Percentiles rank a stretch among this genome's conserved stretches.
Evolutionary conservation across 2,797 vertebrate species (phyloP).

Genomic region (Chloroceryle amazona): DNA sequence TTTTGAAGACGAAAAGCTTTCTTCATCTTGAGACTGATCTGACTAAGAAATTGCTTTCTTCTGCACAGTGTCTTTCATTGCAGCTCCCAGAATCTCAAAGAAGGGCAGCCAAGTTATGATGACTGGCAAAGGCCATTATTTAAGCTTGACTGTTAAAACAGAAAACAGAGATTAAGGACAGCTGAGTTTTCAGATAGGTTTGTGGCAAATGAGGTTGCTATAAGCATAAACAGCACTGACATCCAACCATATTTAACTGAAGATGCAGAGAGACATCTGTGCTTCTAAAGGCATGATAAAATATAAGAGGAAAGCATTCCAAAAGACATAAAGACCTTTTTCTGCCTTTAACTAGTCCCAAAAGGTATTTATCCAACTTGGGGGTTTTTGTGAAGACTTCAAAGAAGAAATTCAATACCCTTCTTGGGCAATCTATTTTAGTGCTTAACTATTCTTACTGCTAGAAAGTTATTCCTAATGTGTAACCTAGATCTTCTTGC

Average conservation of each 20-base stretch:
- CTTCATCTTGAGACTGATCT: not conserved
- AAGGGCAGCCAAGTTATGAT: not conserved
- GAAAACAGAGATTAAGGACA: not conserved
- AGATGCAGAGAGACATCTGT: not conserved
- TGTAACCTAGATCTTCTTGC: not conserved
- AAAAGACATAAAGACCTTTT: not conserved
- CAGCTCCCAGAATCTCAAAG: not conserved
- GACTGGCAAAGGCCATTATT: not conserved
- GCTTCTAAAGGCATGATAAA: not conserved
- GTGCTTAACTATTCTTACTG: not conserved
- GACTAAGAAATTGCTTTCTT: not conserved
- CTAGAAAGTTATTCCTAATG: slow-evolving; percentile 17
- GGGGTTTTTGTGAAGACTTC: not conserved
- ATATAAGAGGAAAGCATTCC: not conserved
- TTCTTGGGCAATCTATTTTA: not conserved
- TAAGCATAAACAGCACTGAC: not conserved
- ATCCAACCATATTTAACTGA: not conserved
- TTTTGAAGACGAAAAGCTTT: not conserved
- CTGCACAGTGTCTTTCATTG: not conserved
- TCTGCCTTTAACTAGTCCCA: not conserved
- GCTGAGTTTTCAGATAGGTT: not conserved
- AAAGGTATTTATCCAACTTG: not conserved
- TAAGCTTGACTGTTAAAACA: not conserved
- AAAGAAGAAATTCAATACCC: not conserved
- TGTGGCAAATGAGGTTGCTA: not conserved